Evolutionary conservation across 1,140 invertebrate species (phyloP).

Genomic region (Thaumetopoea pityocampa): DNA sequence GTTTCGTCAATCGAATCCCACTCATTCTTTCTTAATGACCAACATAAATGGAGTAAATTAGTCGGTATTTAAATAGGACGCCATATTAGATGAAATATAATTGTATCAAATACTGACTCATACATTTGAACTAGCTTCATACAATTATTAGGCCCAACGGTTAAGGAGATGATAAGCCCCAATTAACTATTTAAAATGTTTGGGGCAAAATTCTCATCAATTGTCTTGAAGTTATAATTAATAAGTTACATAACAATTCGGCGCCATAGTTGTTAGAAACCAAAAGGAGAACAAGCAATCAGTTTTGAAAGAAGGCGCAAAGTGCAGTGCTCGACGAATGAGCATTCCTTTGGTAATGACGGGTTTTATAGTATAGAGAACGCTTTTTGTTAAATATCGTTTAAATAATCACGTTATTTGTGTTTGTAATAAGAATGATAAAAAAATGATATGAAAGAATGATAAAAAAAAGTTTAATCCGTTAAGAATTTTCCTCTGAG

Average conservation of each 20-base stretch:
- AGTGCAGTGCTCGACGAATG: constrained; percentile 34
- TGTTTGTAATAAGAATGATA: no score
- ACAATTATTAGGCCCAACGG: constrained; percentile 20
- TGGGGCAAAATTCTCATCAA: constrained; percentile 20
- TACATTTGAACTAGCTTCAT: constrained; percentile 8
- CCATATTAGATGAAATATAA: constrained; percentile 22
- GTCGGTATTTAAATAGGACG: constrained; percentile 23
- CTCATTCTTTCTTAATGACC: no score
- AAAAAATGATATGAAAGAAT: no score
- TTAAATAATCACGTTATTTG: no score
- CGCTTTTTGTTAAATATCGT: no score
- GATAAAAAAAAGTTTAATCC: no score
- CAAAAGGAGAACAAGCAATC: constrained; percentile 39
- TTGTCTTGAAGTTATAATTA: constrained; percentile 25
- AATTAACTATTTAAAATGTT: constrained; percentile 21
- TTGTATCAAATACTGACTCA: constrained; percentile 30
- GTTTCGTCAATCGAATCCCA: no score
- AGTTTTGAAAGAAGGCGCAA: constrained; percentile 42
- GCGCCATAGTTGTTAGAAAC: constrained; percentile 31
- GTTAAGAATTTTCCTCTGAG: no score
- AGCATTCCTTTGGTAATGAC: constrained; percentile 35
- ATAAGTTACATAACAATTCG: constrained; percentile 37
- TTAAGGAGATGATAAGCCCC: constrained; percentile 16
- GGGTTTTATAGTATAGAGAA: constrained; percentile 18
- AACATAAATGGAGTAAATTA: no score